Base-by-base conservation (phyloP, 1,140 invertebrate species). In the Trachelipus rathkii region DNA sequence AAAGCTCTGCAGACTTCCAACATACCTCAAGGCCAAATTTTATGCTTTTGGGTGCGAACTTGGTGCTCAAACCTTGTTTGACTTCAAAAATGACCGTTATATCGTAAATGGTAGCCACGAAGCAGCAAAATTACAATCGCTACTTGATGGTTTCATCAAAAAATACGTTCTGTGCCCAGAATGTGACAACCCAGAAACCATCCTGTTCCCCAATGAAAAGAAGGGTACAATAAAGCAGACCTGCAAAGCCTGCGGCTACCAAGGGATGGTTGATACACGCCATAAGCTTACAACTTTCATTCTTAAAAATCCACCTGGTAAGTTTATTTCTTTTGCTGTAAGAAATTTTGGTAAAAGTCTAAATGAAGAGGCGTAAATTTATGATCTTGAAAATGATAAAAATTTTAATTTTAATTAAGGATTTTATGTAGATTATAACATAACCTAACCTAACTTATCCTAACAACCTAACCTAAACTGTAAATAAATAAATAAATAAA, bases 11-110 rank as follows among this genome's bases (percentile, higher is more conserved):
- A 89, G 98, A 82, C 97, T 97, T 46, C 94, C 98, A 76, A 98
- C 96, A 21, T 99, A 99, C 88, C 95, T n/a, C 97, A n/a, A 99
- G n/a, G n/a, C 97, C 53, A 99, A 99, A 87, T 99, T 95, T n/a
- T n/a, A n/a, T n/a, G n/a, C n/a, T 86, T 99, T 99, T 89, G 98
- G 98, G 72, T 99, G 96, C 87, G 97, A 99, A 87, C 88, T 99
- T 79, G 98, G 98, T 69, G 97, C 98, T 44, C 97, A 99, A 85
- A 99, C 97, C 0, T 94, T 97, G 84, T 97, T 98, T 86, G 97
- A 99, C 87, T 91, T 93, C 84, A 99, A 99, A 88, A 98, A 99
- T 85, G 98, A 99, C 84, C 93, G 98, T 79, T 99, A 95, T 86
- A 99, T 99, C 84, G 97, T 99, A 10, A 99, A 99, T 86, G 98